These are phyloP conservation scores for Coregonus clupeaformis DNA, from an alignment of 2,113 vertebrate genomes.

Conservation along the genomic window DNA sequence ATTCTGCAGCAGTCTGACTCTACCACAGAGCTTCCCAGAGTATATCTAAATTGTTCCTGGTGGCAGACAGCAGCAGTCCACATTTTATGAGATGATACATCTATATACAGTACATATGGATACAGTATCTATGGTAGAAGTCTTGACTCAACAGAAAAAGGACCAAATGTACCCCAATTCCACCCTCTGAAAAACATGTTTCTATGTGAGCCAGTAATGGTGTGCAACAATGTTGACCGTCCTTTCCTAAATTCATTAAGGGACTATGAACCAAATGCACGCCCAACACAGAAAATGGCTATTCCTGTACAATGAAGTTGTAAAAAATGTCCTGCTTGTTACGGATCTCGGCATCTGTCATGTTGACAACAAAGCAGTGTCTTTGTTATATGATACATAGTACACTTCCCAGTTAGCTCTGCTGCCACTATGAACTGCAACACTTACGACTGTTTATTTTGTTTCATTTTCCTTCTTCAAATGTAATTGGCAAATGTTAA, in stretches of 20 bases:
- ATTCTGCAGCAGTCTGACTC: constrained; percentile 32
- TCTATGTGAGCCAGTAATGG: constrained; percentile 40
- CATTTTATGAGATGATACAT: constrained; percentile 37
- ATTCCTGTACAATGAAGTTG: constrained; percentile 23
- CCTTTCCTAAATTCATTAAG: constrained; percentile 18
- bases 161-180: constrained; percentile 27
- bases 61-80: constrained; percentile 25
- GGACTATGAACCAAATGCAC: constrained; percentile 20
- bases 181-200: constrained; percentile 23
- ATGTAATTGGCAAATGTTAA: constrained; percentile 44
- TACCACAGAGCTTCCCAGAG: constrained; percentile 49
- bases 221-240: constrained; percentile 29
- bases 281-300: neutral
- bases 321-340: neutral
- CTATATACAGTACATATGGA: constrained; percentile 40
- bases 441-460: constrained; percentile 6
- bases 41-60: constrained; percentile 39
- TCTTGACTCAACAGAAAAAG: constrained; percentile 28
- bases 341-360: constrained; percentile 24
- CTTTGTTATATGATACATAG: constrained; percentile 8
- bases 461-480: constrained; percentile 35
- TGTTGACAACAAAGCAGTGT: constrained; percentile 10
- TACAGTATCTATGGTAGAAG: constrained; percentile 37
- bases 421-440: too few species aligned
- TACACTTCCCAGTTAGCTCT: too few species aligned